Base-by-base conservation (phyloP, 2,888 invertebrate species). In the Acanthacorydalis orientalis region DNA sequence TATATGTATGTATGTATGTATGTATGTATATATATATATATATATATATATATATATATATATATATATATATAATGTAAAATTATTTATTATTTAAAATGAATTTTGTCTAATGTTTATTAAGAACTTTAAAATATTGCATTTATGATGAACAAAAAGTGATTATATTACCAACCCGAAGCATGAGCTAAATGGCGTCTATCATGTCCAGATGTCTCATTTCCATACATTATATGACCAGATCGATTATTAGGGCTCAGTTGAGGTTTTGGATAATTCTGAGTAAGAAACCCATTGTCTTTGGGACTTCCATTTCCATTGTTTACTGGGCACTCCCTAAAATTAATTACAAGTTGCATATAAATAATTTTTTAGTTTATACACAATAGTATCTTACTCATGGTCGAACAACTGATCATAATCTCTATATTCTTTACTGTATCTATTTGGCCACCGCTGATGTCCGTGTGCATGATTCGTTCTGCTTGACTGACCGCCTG, bases 201-300 rank as follows among this genome's bases (percentile, higher is more conserved):
- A 14, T 40, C 43, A 48, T 54, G 56, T 61, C 65, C 62, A 50
- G 63, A 56, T 47, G 61, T 59, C 54, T 64, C 64, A 53, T 61
- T 61, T 45, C 55, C 56, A 52, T 61, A 65, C 55, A 63, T 63
- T 46, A 63, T 54, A 50, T 64, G 66, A 49, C 57, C 62, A 49
- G 58, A 61, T 48, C 65, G 57, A 43, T 63, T 53, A 32, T 59
- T 60, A 4, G 66, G 67, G 52, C 65, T 66, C 44, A 67, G 53
- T 52, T 66, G 67, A 31, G 59, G 59, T 56, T 66, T 66, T n/a
- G 65, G 66, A 56, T 62, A 67, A 33, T 63, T 63, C 51, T 64
- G 64, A 10, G 43, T 44, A 35, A 62, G 57, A 53, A 63, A 64
- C 51, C 57, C 62, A 15, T 59, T 54, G 47, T 67, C 67, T 52